phyloP scores from a whole-genome alignment of 1,140 invertebrate species.

The Colletes latitarsis region DNA sequence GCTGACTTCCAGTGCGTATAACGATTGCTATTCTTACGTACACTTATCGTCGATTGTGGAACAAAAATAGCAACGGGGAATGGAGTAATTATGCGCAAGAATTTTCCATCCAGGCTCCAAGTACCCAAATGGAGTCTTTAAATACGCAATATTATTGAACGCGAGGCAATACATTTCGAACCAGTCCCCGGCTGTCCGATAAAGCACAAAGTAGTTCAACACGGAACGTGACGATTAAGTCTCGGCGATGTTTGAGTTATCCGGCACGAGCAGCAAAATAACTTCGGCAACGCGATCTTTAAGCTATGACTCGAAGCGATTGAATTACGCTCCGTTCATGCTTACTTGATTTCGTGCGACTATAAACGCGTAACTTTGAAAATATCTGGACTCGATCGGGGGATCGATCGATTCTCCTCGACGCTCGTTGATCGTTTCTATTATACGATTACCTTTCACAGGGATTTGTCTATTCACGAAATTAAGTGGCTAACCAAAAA shows the following conservation, averaged over 20 bases:
- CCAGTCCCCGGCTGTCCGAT: constrained; percentile 24
- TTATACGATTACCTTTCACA: too few species aligned
- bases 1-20: too few species aligned
- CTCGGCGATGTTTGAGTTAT: constrained; percentile 71
- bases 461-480: too few species aligned
- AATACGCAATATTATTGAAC: background rate
- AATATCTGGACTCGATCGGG: background rate
- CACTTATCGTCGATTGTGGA: too few species aligned
- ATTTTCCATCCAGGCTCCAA: too few species aligned
- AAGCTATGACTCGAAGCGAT: constrained; percentile 62
- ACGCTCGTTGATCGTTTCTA: too few species aligned
- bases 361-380: constrained; percentile 22
- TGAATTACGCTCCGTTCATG: constrained; percentile 63
- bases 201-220: constrained; percentile 64
- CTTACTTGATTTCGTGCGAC: constrained; percentile 23
- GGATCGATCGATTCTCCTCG: background rate
- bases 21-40: too few species aligned
- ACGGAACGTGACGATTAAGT: constrained; percentile 73
- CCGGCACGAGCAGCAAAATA: constrained; percentile 72
- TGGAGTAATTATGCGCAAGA: too few species aligned
- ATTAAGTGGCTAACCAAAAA: too few species aligned
- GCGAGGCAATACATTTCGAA: background rate
- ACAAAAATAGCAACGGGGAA: too few species aligned
- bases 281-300: constrained; percentile 68
- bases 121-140: too few species aligned